phyloP scores from a whole-genome alignment of 2,888 invertebrate genomes.

The Pandemis corylana region DNA sequence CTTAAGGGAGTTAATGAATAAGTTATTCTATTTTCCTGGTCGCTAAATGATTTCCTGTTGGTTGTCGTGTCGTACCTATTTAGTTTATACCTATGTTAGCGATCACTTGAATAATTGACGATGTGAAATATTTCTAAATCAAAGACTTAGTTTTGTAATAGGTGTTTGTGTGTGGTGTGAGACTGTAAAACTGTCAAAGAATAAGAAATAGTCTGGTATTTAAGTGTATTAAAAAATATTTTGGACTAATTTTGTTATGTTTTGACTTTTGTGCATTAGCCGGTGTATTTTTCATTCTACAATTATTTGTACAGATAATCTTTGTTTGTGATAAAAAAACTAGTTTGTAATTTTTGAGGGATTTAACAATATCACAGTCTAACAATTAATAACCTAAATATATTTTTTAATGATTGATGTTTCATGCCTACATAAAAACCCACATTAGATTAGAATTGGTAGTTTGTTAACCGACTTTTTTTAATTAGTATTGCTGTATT shows the following conservation, averaged over 20 bases:
- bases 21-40: neutral
- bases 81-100: neutral
- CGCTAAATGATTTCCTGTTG: slow-evolving; percentile 1
- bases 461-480: neutral
- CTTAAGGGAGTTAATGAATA: neutral
- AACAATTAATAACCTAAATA: neutral
- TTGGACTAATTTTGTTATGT: neutral
- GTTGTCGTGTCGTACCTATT: neutral
- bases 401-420: no score
- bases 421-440: neutral
- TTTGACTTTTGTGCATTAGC: neutral
- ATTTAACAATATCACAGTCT: neutral
- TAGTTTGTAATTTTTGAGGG: neutral
- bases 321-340: neutral
- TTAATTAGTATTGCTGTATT: neutral
- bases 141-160: neutral
- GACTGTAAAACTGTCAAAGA: neutral
- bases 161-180: neutral
- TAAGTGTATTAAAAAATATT: neutral
- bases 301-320: neutral
- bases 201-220: neutral
- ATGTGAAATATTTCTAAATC: neutral
- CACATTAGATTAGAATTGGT: neutral
- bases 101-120: neutral
- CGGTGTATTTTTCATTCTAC: neutral